These are phyloP conservation scores for Ormyrus labotus DNA, from an alignment of 2,888 invertebrate species.

Conservation along the genomic window DNA sequence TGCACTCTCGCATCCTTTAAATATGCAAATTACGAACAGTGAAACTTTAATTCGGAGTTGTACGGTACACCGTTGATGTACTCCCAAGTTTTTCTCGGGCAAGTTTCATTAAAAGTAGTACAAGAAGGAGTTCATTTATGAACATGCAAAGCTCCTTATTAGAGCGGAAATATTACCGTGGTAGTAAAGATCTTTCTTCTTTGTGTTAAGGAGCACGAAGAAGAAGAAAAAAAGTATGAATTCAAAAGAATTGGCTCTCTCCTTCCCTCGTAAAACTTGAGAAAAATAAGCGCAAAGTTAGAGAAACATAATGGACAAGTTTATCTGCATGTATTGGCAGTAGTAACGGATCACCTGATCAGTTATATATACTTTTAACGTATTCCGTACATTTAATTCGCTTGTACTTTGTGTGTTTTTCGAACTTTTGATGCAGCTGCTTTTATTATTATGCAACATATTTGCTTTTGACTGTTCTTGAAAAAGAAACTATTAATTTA, in stretches of 20 bases:
- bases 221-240: background rate
- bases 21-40: conserved; percentile 11
- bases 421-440: background rate
- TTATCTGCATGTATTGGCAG: conserved; percentile 4
- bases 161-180: background rate
- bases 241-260: background rate
- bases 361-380: background rate
- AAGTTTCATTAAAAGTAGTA: conserved; percentile 33
- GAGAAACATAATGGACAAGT: background rate
- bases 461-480: no score
- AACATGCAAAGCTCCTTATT: conserved; percentile 9
- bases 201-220: background rate
- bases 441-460: no score
- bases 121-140: conserved; percentile 7
- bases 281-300: background rate
- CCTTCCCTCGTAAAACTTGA: background rate
- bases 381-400: conserved; percentile 7
- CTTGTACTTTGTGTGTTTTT: background rate
- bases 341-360: conserved; percentile 15
- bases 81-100: background rate
- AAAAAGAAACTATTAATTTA: no score
- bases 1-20: background rate
- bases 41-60: conserved; percentile 10
- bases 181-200: background rate
- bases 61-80: background rate